Base-by-base conservation (phyloP, 2,888 invertebrate genomes). In the Buathra laborator region DNA sequence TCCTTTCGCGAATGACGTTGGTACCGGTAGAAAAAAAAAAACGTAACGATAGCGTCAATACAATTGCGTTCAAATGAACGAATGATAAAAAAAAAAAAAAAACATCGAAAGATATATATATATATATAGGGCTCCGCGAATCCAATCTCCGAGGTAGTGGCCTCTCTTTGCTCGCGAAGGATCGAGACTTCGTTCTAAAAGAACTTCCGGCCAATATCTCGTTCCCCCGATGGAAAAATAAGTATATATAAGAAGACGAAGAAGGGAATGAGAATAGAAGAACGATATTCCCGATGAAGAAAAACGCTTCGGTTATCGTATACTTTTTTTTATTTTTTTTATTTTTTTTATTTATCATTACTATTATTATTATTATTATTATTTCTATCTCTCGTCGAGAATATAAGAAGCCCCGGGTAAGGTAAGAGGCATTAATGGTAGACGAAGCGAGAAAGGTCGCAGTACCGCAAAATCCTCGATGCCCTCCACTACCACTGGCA, bases 121-220 rank as follows among this genome's bases (percentile, higher is more conserved):
- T 37, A 37, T 37, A 37, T 37, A 37, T 87, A 88, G 89, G 87
- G 86, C 82, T 86, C 77, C 24, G 64, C 75, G 89, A 90, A 83
- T 48, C 75, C 67, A 71, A 72, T 67, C 75, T 75, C 72, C 68
- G 62, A 48, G 67, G 24, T 3, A 53, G 16, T 9, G 29, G 66
- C 32, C 74, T 62, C 62, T 37, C 32, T 7, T 37, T 14, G 46
- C 80, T 29, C 24, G 59, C 29, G 77, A 48, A 24, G 5, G 67
- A 48, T 37, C 51, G 48, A 59, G 71, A 6, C 37, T 68, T 53
- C 10, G 32, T 76, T 77, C 53, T 48, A 59, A 59, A 82, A 71
- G 70, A 66, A 85, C 82, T 85, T 85, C 75, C 85, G 81, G 81
- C 70, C 81, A 59, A 75, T 70, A 75, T 82, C 67, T 82, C 75